These are phyloP conservation scores for Andrena fulva DNA, from an alignment of 2,888 invertebrate genomes.

Conservation along the genomic window DNA sequence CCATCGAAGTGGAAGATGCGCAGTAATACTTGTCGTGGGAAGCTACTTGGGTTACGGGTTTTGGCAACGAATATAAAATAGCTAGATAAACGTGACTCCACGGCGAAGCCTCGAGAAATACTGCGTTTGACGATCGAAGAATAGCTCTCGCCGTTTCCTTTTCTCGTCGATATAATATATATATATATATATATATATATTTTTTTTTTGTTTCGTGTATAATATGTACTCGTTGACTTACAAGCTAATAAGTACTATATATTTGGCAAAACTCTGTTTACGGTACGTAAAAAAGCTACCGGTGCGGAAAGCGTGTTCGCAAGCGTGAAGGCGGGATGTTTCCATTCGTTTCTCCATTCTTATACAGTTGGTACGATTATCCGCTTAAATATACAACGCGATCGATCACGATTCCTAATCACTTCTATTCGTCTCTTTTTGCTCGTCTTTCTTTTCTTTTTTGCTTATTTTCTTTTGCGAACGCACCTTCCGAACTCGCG, in stretches of 20 bases:
- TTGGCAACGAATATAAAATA: slow-evolving; percentile 81
- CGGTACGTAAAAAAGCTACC: slow-evolving; percentile 84
- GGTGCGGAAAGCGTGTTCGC: slow-evolving; percentile 77
- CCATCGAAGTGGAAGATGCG: slow-evolving; percentile 81
- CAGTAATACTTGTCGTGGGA: slow-evolving; percentile 80
- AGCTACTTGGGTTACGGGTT: slow-evolving; percentile 69
- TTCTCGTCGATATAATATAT: slow-evolving; percentile 42
- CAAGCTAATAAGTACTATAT: slow-evolving; percentile 83
- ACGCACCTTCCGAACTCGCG: slow-evolving; percentile 74
- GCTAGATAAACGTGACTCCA: slow-evolving; percentile 68
- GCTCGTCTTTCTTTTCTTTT: neutral
- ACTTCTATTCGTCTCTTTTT: neutral
- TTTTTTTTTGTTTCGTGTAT: slow-evolving; percentile 32
- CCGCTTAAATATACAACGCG: slow-evolving; percentile 45
- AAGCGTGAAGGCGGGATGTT: slow-evolving; percentile 35
- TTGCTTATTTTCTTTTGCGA: slow-evolving; percentile 54
- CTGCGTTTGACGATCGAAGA: slow-evolving; percentile 46
- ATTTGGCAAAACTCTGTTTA: slow-evolving; percentile 83
- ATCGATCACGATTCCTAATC: neutral
- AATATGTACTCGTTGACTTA: slow-evolving; percentile 71
- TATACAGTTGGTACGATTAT: slow-evolving; percentile 26
- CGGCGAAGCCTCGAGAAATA: slow-evolving; percentile 35
- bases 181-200: slow-evolving; percentile 28
- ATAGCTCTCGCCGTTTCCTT: slow-evolving; percentile 15
- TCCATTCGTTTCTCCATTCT: slow-evolving; percentile 1